Percentiles rank a stretch among this genome's conserved stretches.
Conservation (phyloP, 1,140 invertebrate species). For the Maniola jurtina region DNA sequence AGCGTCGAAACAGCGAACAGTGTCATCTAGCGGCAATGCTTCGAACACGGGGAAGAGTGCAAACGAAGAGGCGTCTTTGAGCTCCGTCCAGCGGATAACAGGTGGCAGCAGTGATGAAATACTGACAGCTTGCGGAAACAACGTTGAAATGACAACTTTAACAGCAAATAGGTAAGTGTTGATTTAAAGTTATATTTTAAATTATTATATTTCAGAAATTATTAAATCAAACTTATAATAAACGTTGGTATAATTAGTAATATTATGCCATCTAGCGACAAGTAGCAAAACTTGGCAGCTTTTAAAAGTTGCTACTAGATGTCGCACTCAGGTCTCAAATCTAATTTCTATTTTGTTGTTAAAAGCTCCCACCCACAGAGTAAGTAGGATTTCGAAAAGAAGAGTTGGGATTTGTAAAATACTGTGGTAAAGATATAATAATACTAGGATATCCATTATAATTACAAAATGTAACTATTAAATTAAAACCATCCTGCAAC, state of each 20-base stretch:
- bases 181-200: not conserved
- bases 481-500: too few relatives aligned
- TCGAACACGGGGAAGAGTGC: constrained; percentile 56
- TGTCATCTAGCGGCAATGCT: constrained; percentile 67
- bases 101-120: constrained; percentile 77
- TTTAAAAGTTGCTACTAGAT: not conserved
- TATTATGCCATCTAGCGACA: not conserved
- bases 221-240: not conserved
- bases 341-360: too few relatives aligned
- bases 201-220: not conserved
- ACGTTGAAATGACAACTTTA: constrained; percentile 71
- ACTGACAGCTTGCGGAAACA: constrained; percentile 66
- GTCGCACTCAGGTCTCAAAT: not conserved
- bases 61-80: constrained; percentile 63
- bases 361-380: too few relatives aligned
- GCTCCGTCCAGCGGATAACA: constrained; percentile 71
- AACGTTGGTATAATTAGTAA: too few relatives aligned
- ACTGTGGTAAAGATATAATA: too few relatives aligned
- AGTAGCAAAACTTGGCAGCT: not conserved
- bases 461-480: too few relatives aligned
- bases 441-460: too few relatives aligned
- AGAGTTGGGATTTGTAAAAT: too few relatives aligned
- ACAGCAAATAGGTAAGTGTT: constrained; percentile 65
- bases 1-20: constrained; percentile 88
- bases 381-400: too few relatives aligned